Evolutionary conservation across 2,797 vertebrate genomes (phyloP).

Genomic region (Pelodytes ibericus): DNA sequence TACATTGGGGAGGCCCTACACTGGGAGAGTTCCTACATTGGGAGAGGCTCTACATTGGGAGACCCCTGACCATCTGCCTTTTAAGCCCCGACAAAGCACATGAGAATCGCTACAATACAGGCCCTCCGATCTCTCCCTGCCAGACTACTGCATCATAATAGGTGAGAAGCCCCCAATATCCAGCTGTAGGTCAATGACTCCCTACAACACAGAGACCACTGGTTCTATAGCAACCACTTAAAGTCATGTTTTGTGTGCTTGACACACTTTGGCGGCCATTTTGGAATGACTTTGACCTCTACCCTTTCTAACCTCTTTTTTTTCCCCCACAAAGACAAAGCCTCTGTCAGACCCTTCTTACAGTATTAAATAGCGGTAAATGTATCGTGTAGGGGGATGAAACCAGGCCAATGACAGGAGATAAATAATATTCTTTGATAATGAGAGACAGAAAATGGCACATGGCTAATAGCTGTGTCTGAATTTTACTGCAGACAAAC

Average conservation of each 20-base stretch:
- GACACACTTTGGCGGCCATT: conserved; percentile 21
- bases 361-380: conserved; percentile 35
- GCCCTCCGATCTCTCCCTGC: conserved; percentile 48
- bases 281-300: conserved; percentile 45
- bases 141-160: not conserved
- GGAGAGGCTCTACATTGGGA: too few species aligned
- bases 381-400: too few species aligned
- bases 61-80: conserved; percentile 71
- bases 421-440: not conserved
- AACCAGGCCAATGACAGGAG: too few species aligned
- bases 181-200: conserved; percentile 63
- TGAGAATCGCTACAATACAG: conserved; percentile 50
- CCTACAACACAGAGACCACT: not conserved
- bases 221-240: not conserved
- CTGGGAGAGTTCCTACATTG: too few species aligned
- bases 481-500: too few species aligned
- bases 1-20: too few species aligned
- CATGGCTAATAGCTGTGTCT: conserved; percentile 11
- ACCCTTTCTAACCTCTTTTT: not conserved
- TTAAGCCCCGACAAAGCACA: conserved; percentile 54
- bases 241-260: conserved; percentile 58
- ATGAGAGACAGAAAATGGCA: not conserved
- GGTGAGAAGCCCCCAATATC: conserved; percentile 44
- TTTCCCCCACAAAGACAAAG: conserved; percentile 14
- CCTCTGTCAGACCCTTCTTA: conserved; percentile 12